phyloP scores from a whole-genome alignment of 2,797 vertebrate genomes.

The Trachops cirrhosus region DNA sequence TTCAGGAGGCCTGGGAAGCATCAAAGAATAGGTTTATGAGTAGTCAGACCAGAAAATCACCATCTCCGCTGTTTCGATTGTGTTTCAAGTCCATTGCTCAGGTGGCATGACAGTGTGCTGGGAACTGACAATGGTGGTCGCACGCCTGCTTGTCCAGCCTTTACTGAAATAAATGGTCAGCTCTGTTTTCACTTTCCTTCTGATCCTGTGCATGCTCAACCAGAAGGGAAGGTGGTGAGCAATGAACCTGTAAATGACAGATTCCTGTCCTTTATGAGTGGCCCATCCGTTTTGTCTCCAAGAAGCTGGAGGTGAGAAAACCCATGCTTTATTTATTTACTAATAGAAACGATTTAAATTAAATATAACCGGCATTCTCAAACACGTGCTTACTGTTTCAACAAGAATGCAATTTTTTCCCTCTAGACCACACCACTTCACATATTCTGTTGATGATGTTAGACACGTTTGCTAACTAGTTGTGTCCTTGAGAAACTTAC shows the following conservation, averaged over 20 bases:
- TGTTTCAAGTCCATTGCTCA: not conserved
- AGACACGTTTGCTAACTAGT: not conserved
- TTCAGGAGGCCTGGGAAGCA: not conserved
- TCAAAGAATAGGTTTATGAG: not conserved
- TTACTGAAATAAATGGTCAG: no score
- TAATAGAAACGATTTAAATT: not conserved
- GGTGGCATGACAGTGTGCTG: not conserved
- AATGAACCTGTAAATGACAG: not conserved
- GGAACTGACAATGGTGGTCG: not conserved
- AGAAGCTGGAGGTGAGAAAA: not conserved
- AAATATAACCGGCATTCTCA: not conserved
- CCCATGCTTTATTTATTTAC: not conserved
- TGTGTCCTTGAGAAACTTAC: not conserved
- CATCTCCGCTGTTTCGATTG: not conserved
- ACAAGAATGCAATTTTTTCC: not conserved
- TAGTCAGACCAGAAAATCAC: not conserved
- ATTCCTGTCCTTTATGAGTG: not conserved
- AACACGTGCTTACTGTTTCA: not conserved
- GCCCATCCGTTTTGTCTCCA: not conserved
- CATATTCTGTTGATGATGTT: not conserved
- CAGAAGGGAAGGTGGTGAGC: not conserved
- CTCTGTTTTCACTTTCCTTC: not conserved
- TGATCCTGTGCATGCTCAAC: not conserved
- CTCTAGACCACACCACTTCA: not conserved
- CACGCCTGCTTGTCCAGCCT: not conserved